These are phyloP conservation scores for Cebidichthys violaceus DNA, from an alignment of 2,113 vertebrate genomes.

Conservation along the genomic window DNA sequence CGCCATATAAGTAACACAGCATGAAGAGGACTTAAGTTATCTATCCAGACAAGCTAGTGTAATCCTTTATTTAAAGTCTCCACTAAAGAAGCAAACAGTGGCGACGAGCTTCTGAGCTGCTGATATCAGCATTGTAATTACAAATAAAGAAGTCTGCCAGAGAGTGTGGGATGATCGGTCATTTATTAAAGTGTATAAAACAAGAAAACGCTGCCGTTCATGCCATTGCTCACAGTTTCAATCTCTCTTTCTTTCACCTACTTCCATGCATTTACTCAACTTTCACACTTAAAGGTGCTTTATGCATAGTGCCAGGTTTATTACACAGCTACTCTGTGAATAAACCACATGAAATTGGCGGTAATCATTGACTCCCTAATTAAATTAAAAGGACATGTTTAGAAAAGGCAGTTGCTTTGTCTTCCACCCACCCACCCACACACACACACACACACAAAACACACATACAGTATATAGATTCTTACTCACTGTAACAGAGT, in stretches of 20 bases:
- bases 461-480: background rate
- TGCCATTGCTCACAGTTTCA: conserved; percentile 8
- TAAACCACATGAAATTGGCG: conserved; percentile 55
- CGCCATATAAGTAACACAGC: conserved; percentile 19
- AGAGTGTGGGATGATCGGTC: conserved; percentile 21
- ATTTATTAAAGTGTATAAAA: conserved; percentile 71
- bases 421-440: background rate
- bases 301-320: conserved; percentile 27
- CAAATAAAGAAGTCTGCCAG: conserved; percentile 3
- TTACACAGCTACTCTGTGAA: conserved; percentile 31
- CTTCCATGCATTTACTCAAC: conserved; percentile 26
- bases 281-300: conserved; percentile 48
- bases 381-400: background rate
- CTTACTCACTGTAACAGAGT: background rate
- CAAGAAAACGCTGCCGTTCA: conserved; percentile 36
- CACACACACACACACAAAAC: conserved; percentile 8
- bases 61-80: conserved; percentile 8
- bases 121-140: background rate
- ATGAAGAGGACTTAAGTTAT: conserved; percentile 16
- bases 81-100: background rate
- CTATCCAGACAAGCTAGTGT: background rate
- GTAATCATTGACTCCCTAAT: conserved; percentile 5
- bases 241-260: background rate
- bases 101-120: background rate
- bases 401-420: conserved; percentile 16